Evolutionary conservation across 64 coral and sea anemone genomes (phyloP), one percentile per base, ranked within the genome.

Genomic region (Montipora sp.): DNA sequence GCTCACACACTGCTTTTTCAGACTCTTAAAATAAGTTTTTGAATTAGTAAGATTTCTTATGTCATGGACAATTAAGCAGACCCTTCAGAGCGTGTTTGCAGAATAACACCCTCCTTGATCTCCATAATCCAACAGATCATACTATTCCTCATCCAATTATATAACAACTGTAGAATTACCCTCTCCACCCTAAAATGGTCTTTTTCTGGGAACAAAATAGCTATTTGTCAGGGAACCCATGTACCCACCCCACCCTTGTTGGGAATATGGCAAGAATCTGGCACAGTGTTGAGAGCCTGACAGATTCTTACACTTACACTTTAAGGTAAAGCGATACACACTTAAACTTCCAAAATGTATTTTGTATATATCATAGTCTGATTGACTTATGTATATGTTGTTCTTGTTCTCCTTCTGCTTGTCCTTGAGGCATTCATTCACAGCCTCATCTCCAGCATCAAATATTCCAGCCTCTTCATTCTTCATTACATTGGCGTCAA

Each of bases 241-340:
- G 69, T 99, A 99, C 21, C 98, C 98, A 48, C 98, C 98, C 98
- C 98, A 99, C 59, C 92, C 89, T 59, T 99, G 98, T 48, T 99
- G 89, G 87, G 91, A 83, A 78, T 96, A 96, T 8, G 98, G 98
- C 8, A 99, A 23, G 80, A 99, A 96, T 47, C 84, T 80, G 67
- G 84, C 92, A 50, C 98, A 99, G 7, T 55, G 88, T 60, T 88
- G 72, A 4, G 75, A 88, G 7, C 63, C 78, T 11, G 74, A 18
- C 8, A 91, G 88, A 87, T 92, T 80, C 9, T 89, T 80, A 90
- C 98, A 99, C 7, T 84, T 89, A 65, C 98, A 99, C 1, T 88
- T 91, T 2, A 99, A 55, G 24, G 90, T 78, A 77, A 94, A 99
- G 27, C 98, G 81, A 51, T 96, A 99, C 67, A 96, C 90, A 6